Evolutionary conservation across 2,797 vertebrate species (phyloP), one percentile per base, ranked within the genome.

Genomic region (Lophius americanus): DNA sequence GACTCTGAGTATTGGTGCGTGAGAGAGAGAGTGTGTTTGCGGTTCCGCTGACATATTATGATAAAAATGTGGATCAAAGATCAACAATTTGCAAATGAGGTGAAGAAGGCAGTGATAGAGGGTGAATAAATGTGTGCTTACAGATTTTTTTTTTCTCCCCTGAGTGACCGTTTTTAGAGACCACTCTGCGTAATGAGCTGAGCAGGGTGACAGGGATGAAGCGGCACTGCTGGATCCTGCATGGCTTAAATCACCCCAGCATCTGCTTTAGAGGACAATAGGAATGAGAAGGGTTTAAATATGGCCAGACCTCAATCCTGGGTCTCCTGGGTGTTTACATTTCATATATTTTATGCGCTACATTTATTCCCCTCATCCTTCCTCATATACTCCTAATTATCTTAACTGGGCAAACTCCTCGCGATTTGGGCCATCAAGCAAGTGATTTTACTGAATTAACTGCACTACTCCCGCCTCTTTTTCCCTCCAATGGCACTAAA

Each of bases 161-260:
- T 47, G 36, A 58, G 42, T 61, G 62, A 66, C 64, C 78, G 35
- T 80, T 86, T 90, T 89, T 82, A 70, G 82, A 68, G 72, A 85
- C 78, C 88, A 91, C 85, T 90, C 84, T 73, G 54, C 60, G 76
- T 90, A 88, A 91, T 89, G 85, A 89, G 69, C 64, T 67, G 65
- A 84, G 70, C 60, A 64, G 73, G 68, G 70, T 78, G 75, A 79
- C 69, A 50, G 71, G 60, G 60, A 81, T 12, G 38, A 81, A 57
- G 64, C 75, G 62, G 64, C 75, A 52, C 76, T 65, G 23, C 79
- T 89, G 81, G 91, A 75, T 90, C 83, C 84, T 81, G 56, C 63
- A 35, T 35, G 23, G 85, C 85, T 85, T 85, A 92, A 86, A 90
- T 89, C 84, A 84, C 67, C 50, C 64, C 75, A 84, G 65, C 83